Evolutionary conservation across 1,140 invertebrate species (phyloP).

Genomic region (silkworm (Bombyx mori)): DNA sequence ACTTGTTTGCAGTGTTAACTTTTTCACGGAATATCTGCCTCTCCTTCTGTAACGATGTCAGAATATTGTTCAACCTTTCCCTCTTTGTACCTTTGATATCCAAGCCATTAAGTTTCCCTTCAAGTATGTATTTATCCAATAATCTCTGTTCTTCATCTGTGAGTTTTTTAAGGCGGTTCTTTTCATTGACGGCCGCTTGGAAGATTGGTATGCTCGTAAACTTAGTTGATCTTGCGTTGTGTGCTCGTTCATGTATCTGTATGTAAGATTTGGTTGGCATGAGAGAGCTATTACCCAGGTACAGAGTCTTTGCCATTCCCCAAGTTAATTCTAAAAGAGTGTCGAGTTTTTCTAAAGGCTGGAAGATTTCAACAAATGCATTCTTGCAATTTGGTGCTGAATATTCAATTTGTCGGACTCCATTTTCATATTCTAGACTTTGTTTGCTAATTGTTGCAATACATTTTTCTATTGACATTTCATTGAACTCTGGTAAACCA

Average conservation of each 20-base stretch:
- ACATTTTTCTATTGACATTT: conserved; percentile 86
- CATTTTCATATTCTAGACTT: conserved; percentile 86
- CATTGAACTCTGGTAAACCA: conserved; percentile 84
- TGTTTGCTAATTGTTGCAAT: conserved; percentile 86
- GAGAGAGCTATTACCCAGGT: conserved; percentile 83
- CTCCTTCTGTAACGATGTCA: conserved; percentile 69
- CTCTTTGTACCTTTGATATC: conserved; percentile 58
- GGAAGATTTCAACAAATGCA: conserved; percentile 82
- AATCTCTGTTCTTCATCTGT: conserved; percentile 80
- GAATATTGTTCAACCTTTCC: conserved; percentile 64
- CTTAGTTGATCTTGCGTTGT: conserved; percentile 76
- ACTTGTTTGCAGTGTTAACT: conserved; percentile 73
- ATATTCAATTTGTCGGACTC: conserved; percentile 77
- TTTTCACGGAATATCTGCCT: conserved; percentile 75
- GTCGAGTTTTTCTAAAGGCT: conserved; percentile 81
- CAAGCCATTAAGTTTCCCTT: conserved; percentile 86
- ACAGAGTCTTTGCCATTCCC: conserved; percentile 87
- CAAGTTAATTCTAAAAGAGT: conserved; percentile 86
- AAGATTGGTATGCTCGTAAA: conserved; percentile 79
- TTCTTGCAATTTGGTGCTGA: conserved; percentile 69
- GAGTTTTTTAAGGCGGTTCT: conserved; percentile 70
- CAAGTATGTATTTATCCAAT: conserved; percentile 83
- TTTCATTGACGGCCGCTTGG: conserved; percentile 76
- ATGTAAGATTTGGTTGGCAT: conserved; percentile 84
- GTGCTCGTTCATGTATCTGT: conserved; percentile 81